Conservation (phyloP, 1,140 invertebrate genomes). For the Pinna nobilis region DNA sequence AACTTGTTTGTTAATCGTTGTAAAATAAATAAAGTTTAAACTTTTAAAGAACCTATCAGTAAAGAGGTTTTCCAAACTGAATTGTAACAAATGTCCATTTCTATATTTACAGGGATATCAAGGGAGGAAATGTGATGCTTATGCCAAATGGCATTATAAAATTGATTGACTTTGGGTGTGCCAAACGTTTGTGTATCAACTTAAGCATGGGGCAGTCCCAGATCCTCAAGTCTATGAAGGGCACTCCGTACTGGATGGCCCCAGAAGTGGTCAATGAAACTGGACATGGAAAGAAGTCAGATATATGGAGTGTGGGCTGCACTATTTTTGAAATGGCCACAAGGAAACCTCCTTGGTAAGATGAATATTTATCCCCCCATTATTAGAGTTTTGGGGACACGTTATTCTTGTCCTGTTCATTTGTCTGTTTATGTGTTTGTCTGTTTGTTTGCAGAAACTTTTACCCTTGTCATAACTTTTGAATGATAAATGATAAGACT, state of each 20-base stretch:
- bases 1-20: no score
- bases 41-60: no score
- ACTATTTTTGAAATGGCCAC: slow-evolving; percentile 75
- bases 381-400: no score
- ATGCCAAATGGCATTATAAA: slow-evolving; percentile 95
- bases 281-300: slow-evolving; percentile 73
- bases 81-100: neutral
- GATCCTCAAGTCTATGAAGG: slow-evolving; percentile 72
- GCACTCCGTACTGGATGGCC: slow-evolving; percentile 94
- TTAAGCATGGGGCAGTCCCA: slow-evolving; percentile 68
- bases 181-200: slow-evolving; percentile 71
- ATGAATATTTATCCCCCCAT: no score
- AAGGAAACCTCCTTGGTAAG: slow-evolving; percentile 72
- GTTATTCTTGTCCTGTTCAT: no score
- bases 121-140: slow-evolving; percentile 97
- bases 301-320: slow-evolving; percentile 75
- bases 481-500: no score
- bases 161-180: slow-evolving; percentile 96
- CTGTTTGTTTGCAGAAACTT: no score
- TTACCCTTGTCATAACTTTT: no score
- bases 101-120: slow-evolving; percentile 86
- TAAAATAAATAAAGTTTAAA: no score
- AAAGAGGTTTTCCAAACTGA: no score
- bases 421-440: no score
- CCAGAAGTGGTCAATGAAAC: slow-evolving; percentile 90